Base-by-base conservation (phyloP, 2,797 vertebrate genomes). In the Erithacus rubecula region DNA sequence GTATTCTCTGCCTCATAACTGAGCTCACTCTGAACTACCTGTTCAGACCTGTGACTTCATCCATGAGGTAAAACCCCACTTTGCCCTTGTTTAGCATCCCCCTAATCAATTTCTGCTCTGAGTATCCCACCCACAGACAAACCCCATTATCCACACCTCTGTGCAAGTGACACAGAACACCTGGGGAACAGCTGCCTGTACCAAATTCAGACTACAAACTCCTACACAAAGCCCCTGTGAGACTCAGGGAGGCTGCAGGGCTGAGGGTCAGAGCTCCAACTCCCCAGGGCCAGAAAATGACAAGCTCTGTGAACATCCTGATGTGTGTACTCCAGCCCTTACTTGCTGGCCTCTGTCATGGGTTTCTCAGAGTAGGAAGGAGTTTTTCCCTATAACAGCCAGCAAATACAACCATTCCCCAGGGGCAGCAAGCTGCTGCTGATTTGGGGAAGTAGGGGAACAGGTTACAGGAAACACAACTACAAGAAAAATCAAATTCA, bases 351-450 rank as follows among this genome's bases (percentile, higher is more conserved):
- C 63, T 70, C 64, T 64, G 43, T 17, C 68, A 22, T 0, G 23
- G 30, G 26, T 36, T 84, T 69, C 64, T 70, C 37, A 15, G 46
- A 53, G 71, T 10, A 89, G 29, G 64, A 87, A 64, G 64, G 49
- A 78, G 37, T 11, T 87, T 37, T 39, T 59, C 83, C 44, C 68
- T 55, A 3, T 20, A 77, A 39, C 64, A 85, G 37, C 37, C 82
- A 87, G 68, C 64, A 89, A 94, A 64, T 83, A 77, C 56, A 70
- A 27, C 32, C 30, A 41, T 89, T 51, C 68, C 89, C 82, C 23
- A 75, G 55, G 77, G 92, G 88, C 56, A 71, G 41, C 30, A 77
- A 74, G 79, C 68, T 74, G 89, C 89, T 87, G 89, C 84, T 83
- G 10, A 60, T 64, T 60, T 23, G 1, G 75, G 34, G 60, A 87